Conservation (phyloP, 2,113 vertebrate genomes). For the Rhinopomastus cyanomelas region DNA sequence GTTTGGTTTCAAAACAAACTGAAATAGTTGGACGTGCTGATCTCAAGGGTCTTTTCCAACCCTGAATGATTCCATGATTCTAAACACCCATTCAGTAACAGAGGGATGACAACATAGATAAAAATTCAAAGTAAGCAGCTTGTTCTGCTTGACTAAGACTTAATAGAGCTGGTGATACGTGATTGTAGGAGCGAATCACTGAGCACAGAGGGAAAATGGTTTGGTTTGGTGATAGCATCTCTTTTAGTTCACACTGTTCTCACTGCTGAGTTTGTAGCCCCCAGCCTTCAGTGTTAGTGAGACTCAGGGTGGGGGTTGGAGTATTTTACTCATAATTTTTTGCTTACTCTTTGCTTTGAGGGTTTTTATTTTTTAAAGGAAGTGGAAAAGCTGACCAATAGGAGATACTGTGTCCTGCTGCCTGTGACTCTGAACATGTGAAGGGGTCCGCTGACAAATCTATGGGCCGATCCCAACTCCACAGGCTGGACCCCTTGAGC, state of each 20-base stretch:
- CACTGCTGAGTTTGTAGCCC: neutral
- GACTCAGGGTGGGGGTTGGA: neutral
- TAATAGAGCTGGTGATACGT: neutral
- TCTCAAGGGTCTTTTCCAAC: no score
- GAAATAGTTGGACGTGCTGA: no score
- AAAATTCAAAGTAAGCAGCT: neutral
- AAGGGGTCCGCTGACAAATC: neutral
- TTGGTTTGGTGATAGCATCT: neutral
- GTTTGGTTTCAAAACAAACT: neutral
- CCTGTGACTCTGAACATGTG: neutral
- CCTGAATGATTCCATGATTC: no score
- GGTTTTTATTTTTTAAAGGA: neutral
- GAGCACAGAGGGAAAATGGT: neutral
- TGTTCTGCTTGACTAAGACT: neutral
- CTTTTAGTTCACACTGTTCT: neutral
- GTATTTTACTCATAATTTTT: neutral
- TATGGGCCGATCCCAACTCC: neutral
- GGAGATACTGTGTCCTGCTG: neutral
- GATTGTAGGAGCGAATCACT: neutral
- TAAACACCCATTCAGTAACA: rapidly evolving
- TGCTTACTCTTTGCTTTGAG: neutral
- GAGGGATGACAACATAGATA: neutral
- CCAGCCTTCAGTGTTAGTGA: neutral
- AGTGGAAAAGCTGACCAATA: neutral
- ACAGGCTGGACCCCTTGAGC: neutral